Conservation (phyloP, 2,113 vertebrate species). For the Morone chrysops region DNA sequence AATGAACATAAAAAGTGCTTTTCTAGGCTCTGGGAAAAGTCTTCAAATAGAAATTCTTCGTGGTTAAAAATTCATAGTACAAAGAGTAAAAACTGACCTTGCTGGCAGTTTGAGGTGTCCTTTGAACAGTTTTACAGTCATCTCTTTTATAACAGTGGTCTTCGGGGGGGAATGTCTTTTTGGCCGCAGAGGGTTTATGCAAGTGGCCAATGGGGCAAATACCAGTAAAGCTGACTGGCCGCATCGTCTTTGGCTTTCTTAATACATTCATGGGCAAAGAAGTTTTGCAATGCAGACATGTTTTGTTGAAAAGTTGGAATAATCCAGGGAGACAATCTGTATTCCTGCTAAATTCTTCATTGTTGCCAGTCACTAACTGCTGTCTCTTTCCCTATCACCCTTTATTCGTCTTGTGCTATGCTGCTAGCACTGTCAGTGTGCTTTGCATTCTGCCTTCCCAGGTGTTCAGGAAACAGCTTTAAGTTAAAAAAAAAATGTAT, state of each 20-base stretch:
- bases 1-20: background rate
- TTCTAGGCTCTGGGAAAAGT: background rate
- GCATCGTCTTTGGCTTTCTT: background rate
- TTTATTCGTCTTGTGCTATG: background rate
- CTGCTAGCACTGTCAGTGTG: background rate
- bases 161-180: too few species aligned
- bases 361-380: background rate
- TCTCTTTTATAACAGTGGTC: background rate
- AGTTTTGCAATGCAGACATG: background rate
- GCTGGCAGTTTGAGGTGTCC: background rate
- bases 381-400: background rate
- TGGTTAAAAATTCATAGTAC: background rate
- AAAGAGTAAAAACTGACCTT: background rate
- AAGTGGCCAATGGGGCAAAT: too few species aligned
- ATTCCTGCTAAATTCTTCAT: background rate
- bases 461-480: background rate
- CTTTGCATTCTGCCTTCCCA: background rate
- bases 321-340: background rate
- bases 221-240: background rate
- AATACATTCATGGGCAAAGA: background rate
- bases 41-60: background rate
- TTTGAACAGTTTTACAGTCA: background rate
- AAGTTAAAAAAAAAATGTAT: background rate
- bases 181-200: too few species aligned
- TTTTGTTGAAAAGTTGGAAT: background rate